Percentiles rank a stretch among this genome's conserved stretches.
These are phyloP conservation scores for Euspilapteryx auroguttella DNA, from an alignment of 2,888 invertebrate species.

Conservation along the genomic window DNA sequence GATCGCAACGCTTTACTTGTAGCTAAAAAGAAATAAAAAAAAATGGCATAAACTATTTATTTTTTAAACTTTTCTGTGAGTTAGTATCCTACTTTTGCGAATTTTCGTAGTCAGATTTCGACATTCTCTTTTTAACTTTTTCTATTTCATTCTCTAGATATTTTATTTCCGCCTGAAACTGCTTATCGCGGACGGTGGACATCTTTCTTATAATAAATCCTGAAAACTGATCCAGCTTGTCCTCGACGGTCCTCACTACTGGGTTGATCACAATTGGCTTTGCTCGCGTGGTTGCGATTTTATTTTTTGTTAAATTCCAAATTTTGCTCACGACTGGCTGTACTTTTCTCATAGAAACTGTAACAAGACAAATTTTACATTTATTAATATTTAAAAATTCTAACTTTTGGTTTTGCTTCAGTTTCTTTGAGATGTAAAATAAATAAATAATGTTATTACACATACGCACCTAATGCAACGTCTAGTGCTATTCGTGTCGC, in stretches of 20 bases:
- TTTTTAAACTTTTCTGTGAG: neutral
- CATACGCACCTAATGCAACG: slow-evolving; percentile 25
- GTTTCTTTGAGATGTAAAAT: neutral
- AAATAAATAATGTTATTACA: slow-evolving; percentile 2
- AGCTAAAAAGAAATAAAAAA: slow-evolving; percentile 20
- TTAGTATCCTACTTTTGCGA: neutral
- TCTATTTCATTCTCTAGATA: slow-evolving; percentile 30
- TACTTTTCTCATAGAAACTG: slow-evolving; percentile 37
- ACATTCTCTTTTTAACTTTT: slow-evolving; percentile 18
- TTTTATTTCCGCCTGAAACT: slow-evolving; percentile 21
- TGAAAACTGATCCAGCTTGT: slow-evolving; percentile 12
- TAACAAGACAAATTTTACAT: slow-evolving; percentile 20
- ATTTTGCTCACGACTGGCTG: slow-evolving; percentile 22
- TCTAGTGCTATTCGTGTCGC: slow-evolving; percentile 28
- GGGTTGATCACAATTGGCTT: slow-evolving; percentile 22
- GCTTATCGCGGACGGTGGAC: slow-evolving; percentile 17
- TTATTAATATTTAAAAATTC: slow-evolving; percentile 1
- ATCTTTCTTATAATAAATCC: slow-evolving; percentile 15
- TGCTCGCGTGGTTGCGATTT: slow-evolving; percentile 16
- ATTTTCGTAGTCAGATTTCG: slow-evolving; percentile 3
- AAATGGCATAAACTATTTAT: neutral
- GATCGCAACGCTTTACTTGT: slow-evolving; percentile 17
- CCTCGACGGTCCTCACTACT: slow-evolving; percentile 22
- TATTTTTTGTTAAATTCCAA: slow-evolving; percentile 23
- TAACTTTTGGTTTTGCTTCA: slow-evolving; percentile 16